Base-by-base conservation (phyloP, 2,888 invertebrate genomes). In the Fragum sueziense region DNA sequence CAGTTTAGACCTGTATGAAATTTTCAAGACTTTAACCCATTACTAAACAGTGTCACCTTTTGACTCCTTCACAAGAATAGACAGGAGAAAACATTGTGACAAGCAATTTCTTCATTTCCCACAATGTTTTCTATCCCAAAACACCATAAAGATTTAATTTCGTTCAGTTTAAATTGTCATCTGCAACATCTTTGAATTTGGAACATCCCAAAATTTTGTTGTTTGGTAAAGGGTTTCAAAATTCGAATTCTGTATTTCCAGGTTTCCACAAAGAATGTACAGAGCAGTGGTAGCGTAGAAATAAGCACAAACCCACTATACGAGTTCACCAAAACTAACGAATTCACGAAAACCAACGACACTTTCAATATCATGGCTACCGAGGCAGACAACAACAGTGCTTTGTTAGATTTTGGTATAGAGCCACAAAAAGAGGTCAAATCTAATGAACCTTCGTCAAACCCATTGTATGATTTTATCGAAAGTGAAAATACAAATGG, bases 301-400 rank as follows among this genome's bases (percentile, higher is more conserved):
- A 68, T 74, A 25, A 84, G 77, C 70, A 80, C 80, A 51, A 88
- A 88, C 70, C 88, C 88, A 31, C 74, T 88, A 33, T 87, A 87
- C 81, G 88, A 87, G 67, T 77, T 88, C 41, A 83, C 84, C 25
- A n/a, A n/a, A n/a, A n/a, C n/a, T n/a, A n/a, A 87, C 80, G 88
- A 87, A 68, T 76, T 88, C 47, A 84, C 85, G 22, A 84, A 82
- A 52, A 81, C 85, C 22, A 51, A 70, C 62, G 72, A 78, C 57
- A 59, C 74, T 29, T 62, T 72, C 20, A 76, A 74, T 67, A 83
- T 79, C 31, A 84, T 82, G 82, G 71, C 76, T 14, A 78, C 74
- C 54, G 84, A 84, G 27, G 57, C 79, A 27, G 47, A 67, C 61
- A 57, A 70, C 22, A 70, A 70, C 27, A 61, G 76, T 47, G 80